Percentiles rank a stretch among this genome's conserved stretches.
These are phyloP conservation scores for Eutrigla gurnardus DNA, from an alignment of 2,797 vertebrate species.

Conservation along the genomic window DNA sequence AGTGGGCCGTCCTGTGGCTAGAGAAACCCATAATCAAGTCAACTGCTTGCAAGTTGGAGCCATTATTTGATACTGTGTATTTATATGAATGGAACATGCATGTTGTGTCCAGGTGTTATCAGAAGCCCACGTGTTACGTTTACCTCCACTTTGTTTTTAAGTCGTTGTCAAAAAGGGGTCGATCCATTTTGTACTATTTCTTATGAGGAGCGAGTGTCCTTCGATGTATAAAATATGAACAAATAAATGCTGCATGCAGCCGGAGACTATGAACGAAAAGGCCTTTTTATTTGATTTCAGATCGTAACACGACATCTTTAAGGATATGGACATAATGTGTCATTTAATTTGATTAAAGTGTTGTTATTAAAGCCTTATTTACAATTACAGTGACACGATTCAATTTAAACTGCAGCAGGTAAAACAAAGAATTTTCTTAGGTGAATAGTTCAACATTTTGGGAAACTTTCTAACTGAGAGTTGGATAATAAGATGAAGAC, in stretches of 20 bases:
- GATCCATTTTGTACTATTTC: constrained; percentile 86
- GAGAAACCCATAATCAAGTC: constrained; percentile 56
- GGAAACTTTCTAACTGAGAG: background rate
- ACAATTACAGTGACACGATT: background rate
- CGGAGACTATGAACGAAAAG: constrained; percentile 46
- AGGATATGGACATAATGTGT: background rate
- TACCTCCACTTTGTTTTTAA: constrained; percentile 74
- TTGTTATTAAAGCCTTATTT: background rate
- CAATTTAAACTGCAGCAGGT: background rate
- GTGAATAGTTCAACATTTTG: background rate
- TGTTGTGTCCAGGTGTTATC: constrained; percentile 75
- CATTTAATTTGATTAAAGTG: background rate
- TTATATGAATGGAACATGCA: constrained; percentile 78
- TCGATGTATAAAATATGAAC: constrained; percentile 80
- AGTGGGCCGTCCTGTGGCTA: constrained; percentile 24
- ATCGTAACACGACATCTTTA: background rate
- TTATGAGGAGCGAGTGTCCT: constrained; percentile 83
- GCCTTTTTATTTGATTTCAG: constrained; percentile 45
- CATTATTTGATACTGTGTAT: constrained; percentile 79
- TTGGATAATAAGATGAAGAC: background rate
- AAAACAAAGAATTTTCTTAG: background rate
- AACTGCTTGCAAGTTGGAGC: constrained; percentile 73
- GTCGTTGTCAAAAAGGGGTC: constrained; percentile 71
- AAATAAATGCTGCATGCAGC: constrained; percentile 95
- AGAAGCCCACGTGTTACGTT: constrained; percentile 59